A percentile compares a stretch with the other conserved stretches of the same genome.
Evolutionary conservation across 2,113 vertebrate genomes (phyloP).

Genomic region (Gila orcuttii): DNA sequence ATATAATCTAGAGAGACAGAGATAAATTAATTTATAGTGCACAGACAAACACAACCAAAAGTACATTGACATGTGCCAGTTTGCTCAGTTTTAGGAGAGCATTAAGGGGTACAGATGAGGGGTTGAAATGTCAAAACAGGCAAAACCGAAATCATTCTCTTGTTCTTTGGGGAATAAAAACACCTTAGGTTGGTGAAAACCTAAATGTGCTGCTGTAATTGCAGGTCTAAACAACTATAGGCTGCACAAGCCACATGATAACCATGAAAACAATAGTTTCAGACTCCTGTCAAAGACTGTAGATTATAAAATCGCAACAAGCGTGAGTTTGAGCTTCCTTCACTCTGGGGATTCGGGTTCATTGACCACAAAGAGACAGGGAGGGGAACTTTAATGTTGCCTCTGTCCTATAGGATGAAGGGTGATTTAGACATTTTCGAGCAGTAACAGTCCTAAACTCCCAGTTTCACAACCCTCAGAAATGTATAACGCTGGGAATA

Average conservation of each 20-base stretch:
- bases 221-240: not conserved
- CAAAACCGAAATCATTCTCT: not conserved
- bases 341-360: not conserved
- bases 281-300: not conserved
- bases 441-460: not conserved
- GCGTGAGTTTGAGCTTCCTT: not conserved
- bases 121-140: too few species aligned
- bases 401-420: not conserved
- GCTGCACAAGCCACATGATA: conserved; percentile 24
- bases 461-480: not conserved
- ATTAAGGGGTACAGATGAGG: too few species aligned
- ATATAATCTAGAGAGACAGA: conserved; percentile 80
- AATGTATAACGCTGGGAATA: not conserved
- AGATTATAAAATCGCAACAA: conserved; percentile 39
- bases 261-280: conserved; percentile 16
- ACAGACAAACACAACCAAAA: not conserved
- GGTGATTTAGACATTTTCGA: conserved; percentile 13
- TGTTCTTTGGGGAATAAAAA: not conserved
- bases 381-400: conserved; percentile 7
- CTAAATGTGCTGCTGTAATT: conserved; percentile 2
- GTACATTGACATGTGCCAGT: not conserved
- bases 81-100: too few species aligned
- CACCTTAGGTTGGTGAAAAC: not conserved
- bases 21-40: not conserved
- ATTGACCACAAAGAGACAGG: not conserved